Base-by-base conservation (phyloP, 92 coral and sea anemone genomes). In the Phenganax stokvisi region DNA sequence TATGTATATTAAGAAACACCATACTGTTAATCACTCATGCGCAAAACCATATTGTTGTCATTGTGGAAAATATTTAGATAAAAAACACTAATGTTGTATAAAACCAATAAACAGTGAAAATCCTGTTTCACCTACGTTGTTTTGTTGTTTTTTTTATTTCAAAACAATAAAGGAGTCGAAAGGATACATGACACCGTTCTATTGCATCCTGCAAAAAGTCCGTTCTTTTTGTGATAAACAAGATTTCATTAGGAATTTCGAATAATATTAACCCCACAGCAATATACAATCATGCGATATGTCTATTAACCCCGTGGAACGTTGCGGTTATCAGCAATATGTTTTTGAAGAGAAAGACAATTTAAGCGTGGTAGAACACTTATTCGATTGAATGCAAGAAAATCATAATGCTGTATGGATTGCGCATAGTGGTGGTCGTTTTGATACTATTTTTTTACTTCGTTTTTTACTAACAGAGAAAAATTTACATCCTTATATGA, bases 251-350 rank as follows among this genome's bases (percentile, higher is more conserved):
- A 30, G 3, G 78, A 51, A 51, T 55, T 73, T 54, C 56, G 58
- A 56, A 29, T 13, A 73, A 29, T 51, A 30, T 51, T 0, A 28
- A 73, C 44, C 54, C 47, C 54, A 71, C 51, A 15, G 15, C 15
- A n/a, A 15, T 16, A 52, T n/a, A n/a, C 12, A 52, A 13, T 29
- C 30, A 13, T 71, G 76, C 51, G 76, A 71, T 54, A 71, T 71
- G 30, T 71, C 76, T 47, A 47, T 73, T 20, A 57, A 73, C 20
- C 54, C 78, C 7, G 78, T 73, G 8, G 4, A 20, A 57, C 51
- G 78, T 73, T 73, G 78, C 17, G 78, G 78, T 73, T 73, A 73
- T 47, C 78, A 20, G 8, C 78, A 73, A 57, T 73, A 73, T 73
- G 78, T 56, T 56, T 56, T 56, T 56, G 58, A 56, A 56, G 12